These are phyloP conservation scores for Neocloeon triangulifer DNA, from an alignment of 1,140 invertebrate genomes.

Conservation along the genomic window DNA sequence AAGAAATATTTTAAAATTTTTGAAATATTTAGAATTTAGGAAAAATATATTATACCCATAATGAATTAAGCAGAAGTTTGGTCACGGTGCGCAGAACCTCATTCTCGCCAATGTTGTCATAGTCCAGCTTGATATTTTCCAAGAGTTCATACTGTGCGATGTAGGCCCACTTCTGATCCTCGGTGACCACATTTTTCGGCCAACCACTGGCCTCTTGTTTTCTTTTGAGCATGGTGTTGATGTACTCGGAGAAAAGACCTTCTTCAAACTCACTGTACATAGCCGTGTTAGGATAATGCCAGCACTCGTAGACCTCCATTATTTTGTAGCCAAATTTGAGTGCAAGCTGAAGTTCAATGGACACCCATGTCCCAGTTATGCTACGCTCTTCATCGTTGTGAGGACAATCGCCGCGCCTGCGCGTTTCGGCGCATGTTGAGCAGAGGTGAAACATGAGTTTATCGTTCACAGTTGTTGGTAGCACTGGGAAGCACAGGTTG, in stretches of 20 bases:
- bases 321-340: slow-evolving; percentile 15
- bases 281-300: slow-evolving; percentile 13
- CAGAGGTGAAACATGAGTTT: slow-evolving; percentile 11
- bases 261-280: slow-evolving; percentile 6
- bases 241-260: slow-evolving; percentile 13
- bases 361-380: slow-evolving; percentile 16
- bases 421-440: background rate
- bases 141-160: slow-evolving; percentile 13
- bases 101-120: slow-evolving; percentile 15
- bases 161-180: slow-evolving; percentile 13
- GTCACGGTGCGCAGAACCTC: slow-evolving; percentile 11
- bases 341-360: slow-evolving; percentile 16
- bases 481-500: slow-evolving; percentile 8
- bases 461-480: slow-evolving; percentile 5
- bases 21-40: no score
- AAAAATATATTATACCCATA: no score
- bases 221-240: slow-evolving; percentile 15
- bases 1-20: no score
- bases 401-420: no score
- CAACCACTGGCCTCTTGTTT: slow-evolving; percentile 15
- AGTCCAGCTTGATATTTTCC: slow-evolving; percentile 16
- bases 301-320: slow-evolving; percentile 16
- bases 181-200: slow-evolving; percentile 12
- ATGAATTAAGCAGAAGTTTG: slow-evolving; percentile 11
- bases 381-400: slow-evolving; percentile 13